These are phyloP conservation scores for Andrena hattorfiana DNA, from an alignment of 2,888 invertebrate genomes.

Conservation along the genomic window DNA sequence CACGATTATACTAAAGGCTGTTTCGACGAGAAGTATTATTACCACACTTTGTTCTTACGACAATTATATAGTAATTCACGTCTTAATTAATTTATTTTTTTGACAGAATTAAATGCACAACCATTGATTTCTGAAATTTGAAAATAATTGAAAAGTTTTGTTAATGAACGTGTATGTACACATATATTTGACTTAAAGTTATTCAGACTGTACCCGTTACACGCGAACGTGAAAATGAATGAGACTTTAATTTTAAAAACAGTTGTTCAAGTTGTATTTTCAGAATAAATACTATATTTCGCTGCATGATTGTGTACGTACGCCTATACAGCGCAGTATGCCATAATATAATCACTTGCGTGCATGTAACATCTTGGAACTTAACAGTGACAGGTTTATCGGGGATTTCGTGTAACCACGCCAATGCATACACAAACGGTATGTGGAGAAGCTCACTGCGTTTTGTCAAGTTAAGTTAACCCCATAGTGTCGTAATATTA, in stretches of 20 bases:
- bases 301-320: background rate
- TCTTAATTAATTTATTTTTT: background rate
- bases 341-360: background rate
- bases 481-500: slow-evolving; percentile 26
- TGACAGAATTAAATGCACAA: no score
- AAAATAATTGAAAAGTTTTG: no score
- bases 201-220: background rate
- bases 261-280: background rate
- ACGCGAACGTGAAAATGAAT: background rate
- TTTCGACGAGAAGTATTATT: no score
- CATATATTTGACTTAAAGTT: background rate
- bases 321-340: background rate
- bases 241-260: background rate
- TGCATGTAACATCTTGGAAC: background rate
- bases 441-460: slow-evolving; percentile 22
- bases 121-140: no score
- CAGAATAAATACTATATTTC: background rate
- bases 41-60: background rate
- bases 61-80: background rate
- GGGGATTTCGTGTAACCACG: slow-evolving; percentile 16
- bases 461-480: slow-evolving; percentile 49
- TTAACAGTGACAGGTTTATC: background rate
- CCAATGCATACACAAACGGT: slow-evolving; percentile 40
- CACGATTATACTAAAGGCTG: background rate
- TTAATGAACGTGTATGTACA: background rate